Percentiles rank a stretch among this genome's conserved stretches.
These are phyloP conservation scores for Yoshiicerus persimilis DNA, from an alignment of 1,140 invertebrate genomes.

Conservation along the genomic window DNA sequence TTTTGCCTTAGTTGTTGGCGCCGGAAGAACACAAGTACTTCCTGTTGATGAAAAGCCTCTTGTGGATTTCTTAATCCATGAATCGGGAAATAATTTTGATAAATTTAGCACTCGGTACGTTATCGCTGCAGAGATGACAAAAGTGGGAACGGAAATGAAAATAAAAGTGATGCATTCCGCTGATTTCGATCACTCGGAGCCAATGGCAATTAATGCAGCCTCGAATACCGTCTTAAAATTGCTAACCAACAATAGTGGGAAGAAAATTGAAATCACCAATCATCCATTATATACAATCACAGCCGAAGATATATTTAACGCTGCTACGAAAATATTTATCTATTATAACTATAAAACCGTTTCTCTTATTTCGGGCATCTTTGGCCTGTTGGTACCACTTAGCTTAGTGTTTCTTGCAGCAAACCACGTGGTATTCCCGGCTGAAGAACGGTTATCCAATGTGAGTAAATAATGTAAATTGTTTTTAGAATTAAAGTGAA, in stretches of 20 bases:
- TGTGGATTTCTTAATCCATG: not conserved
- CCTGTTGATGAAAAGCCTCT: not conserved
- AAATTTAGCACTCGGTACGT: constrained; percentile 37
- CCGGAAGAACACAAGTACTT: not conserved
- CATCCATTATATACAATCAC: constrained; percentile 64
- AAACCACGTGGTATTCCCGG: constrained; percentile 71
- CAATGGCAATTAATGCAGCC: too few species aligned
- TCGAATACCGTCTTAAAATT: too few species aligned
- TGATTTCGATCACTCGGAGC: too few species aligned
- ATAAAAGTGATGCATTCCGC: constrained; percentile 56
- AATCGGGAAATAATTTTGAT: not conserved
- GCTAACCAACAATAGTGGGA: constrained; percentile 58
- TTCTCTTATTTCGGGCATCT: constrained; percentile 43
- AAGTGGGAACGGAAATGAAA: not conserved
- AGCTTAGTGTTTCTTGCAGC: constrained; percentile 66
- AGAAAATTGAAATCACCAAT: too few species aligned
- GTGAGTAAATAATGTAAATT: too few species aligned
- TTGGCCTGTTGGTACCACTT: constrained; percentile 49
- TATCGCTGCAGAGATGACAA: too few species aligned
- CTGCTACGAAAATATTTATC: too few species aligned
- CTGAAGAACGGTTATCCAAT: constrained; percentile 60
- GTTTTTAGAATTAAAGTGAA: too few species aligned
- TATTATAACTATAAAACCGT: too few species aligned
- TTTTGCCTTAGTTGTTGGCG: not conserved
- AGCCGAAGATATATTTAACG: constrained; percentile 42